Base-by-base conservation (phyloP, 64 coral and sea anemone species). In the Anthopleura sola region DNA sequence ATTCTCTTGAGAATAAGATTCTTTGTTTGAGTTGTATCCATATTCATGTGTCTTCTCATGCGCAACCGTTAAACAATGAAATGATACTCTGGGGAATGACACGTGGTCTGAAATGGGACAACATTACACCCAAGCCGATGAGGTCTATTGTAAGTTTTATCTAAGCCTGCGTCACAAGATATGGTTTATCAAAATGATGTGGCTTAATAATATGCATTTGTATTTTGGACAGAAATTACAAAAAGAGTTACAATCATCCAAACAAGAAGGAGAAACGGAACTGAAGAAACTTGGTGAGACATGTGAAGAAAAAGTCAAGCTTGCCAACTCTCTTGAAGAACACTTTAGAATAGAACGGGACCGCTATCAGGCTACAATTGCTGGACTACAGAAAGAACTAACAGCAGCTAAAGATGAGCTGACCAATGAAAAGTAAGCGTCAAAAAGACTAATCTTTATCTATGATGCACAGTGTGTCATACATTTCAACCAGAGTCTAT, bases 291-390 rank as follows among this genome's bases (percentile, higher is more conserved):
- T 91, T 11, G 78, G 83, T 7, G 69, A 86, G 7, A 29, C 38
- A 21, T 91, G 69, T 78, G 89, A 91, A 86, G 89, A 86, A 55
- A 91, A 91, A 46, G 75, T 85, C 8, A 57, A 56, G 29, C 80
- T 53, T 28, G 44, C 46, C 3, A 33, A 46, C 46, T 53, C 80
- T 0, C 80, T 83, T 9, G 49, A 83, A 29, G 20, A 83, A 13
- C 44, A 49, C 8, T 83, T 83, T 57, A 60, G 55, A 16, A 9
- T 60, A 36, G 82, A 83, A 49, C 55, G 32, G 28, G 49, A 83
- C 16, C 18, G 82, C 6, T 83, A 56, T 83, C 48, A 83, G 21
- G 19, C 46, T 58, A 83, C 82, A 1, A 83, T 83, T 6, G 29
- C 49, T 78, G 85, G 37, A 11, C 37, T 86, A 26, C 77, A 86